phyloP scores from a whole-genome alignment of 2,113 vertebrate species.

The Eurystomus gularis region DNA sequence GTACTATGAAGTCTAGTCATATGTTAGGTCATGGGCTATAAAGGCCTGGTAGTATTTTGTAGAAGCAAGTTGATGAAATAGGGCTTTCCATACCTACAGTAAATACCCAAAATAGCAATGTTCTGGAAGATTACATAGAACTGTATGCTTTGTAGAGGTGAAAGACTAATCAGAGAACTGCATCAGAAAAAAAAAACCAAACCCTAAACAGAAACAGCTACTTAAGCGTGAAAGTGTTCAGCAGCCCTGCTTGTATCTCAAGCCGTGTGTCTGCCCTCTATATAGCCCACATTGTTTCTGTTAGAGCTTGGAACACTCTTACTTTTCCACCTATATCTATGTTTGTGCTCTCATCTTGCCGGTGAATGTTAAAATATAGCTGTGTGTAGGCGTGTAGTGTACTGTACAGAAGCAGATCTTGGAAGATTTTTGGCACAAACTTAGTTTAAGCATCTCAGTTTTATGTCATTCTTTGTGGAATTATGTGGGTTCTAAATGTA shows the following conservation, averaged over 20 bases:
- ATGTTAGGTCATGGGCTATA: not conserved
- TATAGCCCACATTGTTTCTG: not conserved
- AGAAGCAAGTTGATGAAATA: not conserved
- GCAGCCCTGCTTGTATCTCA: not conserved
- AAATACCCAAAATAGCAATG: not conserved
- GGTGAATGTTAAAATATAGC: slow-evolving; percentile 19
- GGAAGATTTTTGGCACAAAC: not conserved
- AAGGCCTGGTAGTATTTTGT: not conserved
- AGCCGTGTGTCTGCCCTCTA: not conserved
- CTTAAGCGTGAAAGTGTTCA: not conserved
- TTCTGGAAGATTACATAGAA: not conserved
- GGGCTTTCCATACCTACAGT: not conserved
- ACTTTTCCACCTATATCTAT: not conserved
- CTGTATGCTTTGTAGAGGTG: not conserved
- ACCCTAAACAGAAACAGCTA: not conserved
- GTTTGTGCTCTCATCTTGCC: not conserved
- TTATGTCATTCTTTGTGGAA: not conserved
- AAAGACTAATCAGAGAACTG: not conserved
- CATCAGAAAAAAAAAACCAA: not conserved
- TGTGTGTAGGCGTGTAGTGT: slow-evolving; percentile 4
- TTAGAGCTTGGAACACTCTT: not conserved
- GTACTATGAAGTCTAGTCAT: not conserved
- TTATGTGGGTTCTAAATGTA: not conserved
- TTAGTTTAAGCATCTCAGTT: not conserved
- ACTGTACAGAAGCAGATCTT: slow-evolving; percentile 9